phyloP scores from a whole-genome alignment of 2,797 vertebrate species.

The Sebastes itinus region DNA sequence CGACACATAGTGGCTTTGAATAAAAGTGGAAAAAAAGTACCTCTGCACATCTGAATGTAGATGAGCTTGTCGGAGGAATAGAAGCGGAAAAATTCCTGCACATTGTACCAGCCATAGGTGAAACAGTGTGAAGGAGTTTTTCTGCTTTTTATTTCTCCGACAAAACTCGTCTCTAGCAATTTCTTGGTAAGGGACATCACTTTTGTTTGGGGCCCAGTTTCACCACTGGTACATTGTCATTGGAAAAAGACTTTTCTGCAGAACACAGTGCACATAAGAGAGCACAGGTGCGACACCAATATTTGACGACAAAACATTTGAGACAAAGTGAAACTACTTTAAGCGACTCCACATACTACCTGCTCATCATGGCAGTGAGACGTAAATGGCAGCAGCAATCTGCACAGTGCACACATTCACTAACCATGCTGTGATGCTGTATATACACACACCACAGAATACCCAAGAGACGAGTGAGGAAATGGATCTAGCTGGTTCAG shows the following conservation, averaged over 20 bases:
- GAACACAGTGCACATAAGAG: neutral
- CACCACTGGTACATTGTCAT: neutral
- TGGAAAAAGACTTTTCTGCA: neutral
- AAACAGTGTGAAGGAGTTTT: neutral
- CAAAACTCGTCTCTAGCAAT: neutral
- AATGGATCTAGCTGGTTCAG: neutral
- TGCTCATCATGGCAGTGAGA: neutral
- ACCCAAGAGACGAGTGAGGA: neutral
- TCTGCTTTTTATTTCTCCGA: neutral
- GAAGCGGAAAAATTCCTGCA: neutral
- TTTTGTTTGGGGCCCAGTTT: neutral
- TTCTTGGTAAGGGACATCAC: neutral
- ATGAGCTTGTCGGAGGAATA: neutral
- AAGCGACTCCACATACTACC: neutral
- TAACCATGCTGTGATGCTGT: neutral
- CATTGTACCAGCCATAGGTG: neutral
- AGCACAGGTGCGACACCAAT: too few relatives aligned
- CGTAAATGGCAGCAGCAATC: neutral
- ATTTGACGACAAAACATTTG: neutral
- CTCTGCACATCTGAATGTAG: neutral
- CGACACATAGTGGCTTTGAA: neutral
- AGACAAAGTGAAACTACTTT: neutral
- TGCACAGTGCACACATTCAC: neutral
- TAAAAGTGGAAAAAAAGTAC: neutral
- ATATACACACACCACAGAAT: constrained; percentile 3